These are phyloP conservation scores for Alouatta palliata DNA, from an alignment of 2,113 vertebrate genomes.

Conservation along the genomic window DNA sequence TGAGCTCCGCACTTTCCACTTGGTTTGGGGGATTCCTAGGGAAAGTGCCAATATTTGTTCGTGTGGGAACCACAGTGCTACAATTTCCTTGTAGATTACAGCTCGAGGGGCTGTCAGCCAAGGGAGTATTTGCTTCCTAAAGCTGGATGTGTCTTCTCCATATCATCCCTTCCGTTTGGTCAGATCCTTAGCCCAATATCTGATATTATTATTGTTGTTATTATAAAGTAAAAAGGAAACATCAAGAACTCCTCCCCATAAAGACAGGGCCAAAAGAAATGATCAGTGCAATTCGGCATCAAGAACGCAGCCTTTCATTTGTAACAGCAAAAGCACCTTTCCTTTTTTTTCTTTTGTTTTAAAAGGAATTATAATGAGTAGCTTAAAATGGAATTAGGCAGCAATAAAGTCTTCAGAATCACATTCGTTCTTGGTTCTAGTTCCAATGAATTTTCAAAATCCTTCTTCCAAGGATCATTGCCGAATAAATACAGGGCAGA, in stretches of 20 bases:
- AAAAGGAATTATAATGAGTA: slow-evolving; percentile 19
- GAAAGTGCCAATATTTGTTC: background rate
- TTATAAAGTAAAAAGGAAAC: slow-evolving; percentile 20
- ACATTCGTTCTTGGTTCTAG: background rate
- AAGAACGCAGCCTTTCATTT: background rate
- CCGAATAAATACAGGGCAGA: background rate
- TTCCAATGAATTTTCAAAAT: slow-evolving; percentile 18
- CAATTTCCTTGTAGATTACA: background rate
- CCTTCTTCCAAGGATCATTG: background rate
- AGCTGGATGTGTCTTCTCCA: background rate
- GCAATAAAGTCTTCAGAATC: background rate
- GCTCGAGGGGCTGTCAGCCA: background rate
- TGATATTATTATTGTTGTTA: background rate
- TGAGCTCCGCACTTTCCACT: background rate
- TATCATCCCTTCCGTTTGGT: background rate
- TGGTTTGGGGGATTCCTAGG: background rate
- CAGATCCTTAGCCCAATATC: background rate
- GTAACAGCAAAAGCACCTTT: background rate
- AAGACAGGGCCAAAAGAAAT: background rate
- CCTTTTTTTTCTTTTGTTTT: background rate
- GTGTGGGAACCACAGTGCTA: background rate
- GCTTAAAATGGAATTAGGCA: slow-evolving; percentile 1
- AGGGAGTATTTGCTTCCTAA: background rate
- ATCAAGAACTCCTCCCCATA: background rate
- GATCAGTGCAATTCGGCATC: background rate